A percentile compares a stretch with the other conserved stretches of the same genome.
phyloP scores from a whole-genome alignment of 2,888 invertebrate species.

The Phalangium opilio region DNA sequence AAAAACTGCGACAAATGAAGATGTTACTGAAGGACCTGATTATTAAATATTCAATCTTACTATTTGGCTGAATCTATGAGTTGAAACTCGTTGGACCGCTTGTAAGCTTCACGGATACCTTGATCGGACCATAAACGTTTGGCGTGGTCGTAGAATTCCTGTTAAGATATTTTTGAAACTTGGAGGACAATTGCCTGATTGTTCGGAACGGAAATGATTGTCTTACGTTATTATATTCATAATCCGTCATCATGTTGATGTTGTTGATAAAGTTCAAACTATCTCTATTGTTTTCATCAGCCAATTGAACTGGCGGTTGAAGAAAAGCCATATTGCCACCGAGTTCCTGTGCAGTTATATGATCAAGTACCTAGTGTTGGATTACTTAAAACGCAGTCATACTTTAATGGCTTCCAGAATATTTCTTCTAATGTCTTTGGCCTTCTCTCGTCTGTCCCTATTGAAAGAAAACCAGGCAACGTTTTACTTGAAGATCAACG shows the following conservation, averaged over 20 bases:
- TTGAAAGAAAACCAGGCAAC: slow-evolving; percentile 9
- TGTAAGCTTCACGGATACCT: slow-evolving; percentile 51
- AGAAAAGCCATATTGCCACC: slow-evolving; percentile 27
- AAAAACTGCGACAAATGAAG: slow-evolving; percentile 42
- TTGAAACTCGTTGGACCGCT: slow-evolving; percentile 57
- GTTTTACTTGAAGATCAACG: no score
- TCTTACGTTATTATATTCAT: slow-evolving; percentile 13
- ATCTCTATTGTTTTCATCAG: slow-evolving; percentile 35
- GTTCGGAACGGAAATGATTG: background rate
- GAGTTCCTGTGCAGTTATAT: slow-evolving; percentile 29
- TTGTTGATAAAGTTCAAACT: slow-evolving; percentile 31
- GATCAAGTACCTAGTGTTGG: slow-evolving; percentile 1
- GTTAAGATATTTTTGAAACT: background rate
- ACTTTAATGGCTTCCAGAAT: slow-evolving; percentile 58
- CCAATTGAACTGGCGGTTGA: slow-evolving; percentile 22
- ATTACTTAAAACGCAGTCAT: slow-evolving; percentile 28
- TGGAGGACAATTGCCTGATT: background rate
- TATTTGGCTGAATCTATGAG: slow-evolving; percentile 66
- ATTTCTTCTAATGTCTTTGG: slow-evolving; percentile 50
- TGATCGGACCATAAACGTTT: slow-evolving; percentile 50
- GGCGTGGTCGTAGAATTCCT: slow-evolving; percentile 58
- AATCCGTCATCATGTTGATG: slow-evolving; percentile 17
- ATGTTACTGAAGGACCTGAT: slow-evolving; percentile 1
- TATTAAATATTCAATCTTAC: slow-evolving; percentile 38
- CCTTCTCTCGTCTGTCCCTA: slow-evolving; percentile 52